Base-by-base conservation (phyloP, 2,113 vertebrate genomes). In the Oplegnathus fasciatus region DNA sequence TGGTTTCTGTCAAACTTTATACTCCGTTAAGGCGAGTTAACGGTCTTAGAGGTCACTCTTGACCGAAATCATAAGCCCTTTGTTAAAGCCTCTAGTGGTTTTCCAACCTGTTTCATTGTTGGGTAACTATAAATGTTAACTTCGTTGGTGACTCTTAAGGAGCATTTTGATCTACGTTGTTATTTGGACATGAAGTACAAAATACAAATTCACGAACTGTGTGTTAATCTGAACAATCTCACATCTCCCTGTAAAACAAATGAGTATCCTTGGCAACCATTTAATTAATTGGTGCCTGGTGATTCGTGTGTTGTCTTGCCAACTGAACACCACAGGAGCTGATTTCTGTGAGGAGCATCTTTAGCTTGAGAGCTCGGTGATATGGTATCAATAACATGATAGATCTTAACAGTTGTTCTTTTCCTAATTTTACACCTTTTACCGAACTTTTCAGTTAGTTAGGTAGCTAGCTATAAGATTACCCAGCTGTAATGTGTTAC, bases 1-100 rank as follows among this genome's bases (percentile, higher is more conserved):
- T 9, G n/a, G 30, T 50, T 73, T 65, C 40, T 73, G 28, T 72
- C 14, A 80, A 67, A 85, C 52, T 64, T 87, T 74, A 5, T 0
- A 2, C 0, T 70, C 10, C 15, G 1, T 68, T 40, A 37, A 37
- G 30, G 55, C 14, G 15, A 78, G 4, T 69, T 32, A 30, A 52
- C 5, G 3, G 1, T 15, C 44, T 22, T 0, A 64, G 1, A 48
- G 8, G 17, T 9, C 4, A 37, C 6, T 13, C 7, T 24, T 54
- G 6, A 48, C 0, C 2, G 55, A 7, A 40, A 32, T 34, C 1
- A 13, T 15, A 70, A 1, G 18, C 6, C 9, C 0, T 2, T 17
- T 58, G 0, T 46, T 40, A 9, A 55, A 22, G 17, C 15, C 0
- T 30, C 0, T 11, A 3, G 5, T 44, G 5, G 9, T 0, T 17